Evolutionary conservation across 2,888 invertebrate genomes (phyloP).

Genomic region (Trichopoda pennipes): DNA sequence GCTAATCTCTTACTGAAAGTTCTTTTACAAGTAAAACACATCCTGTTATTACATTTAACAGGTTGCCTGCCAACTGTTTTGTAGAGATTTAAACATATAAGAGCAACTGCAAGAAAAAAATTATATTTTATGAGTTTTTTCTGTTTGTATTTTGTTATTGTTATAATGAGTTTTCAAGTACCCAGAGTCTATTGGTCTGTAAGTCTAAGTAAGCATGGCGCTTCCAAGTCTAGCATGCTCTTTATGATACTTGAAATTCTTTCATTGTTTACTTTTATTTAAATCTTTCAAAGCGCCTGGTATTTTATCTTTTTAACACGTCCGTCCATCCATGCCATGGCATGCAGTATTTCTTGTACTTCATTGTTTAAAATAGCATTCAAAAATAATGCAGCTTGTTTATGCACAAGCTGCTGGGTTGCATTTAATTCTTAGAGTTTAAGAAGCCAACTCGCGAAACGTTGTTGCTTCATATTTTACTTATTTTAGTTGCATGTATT

Average conservation of each 20-base stretch:
- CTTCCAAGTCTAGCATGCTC: constrained; percentile 68
- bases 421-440: constrained; percentile 30
- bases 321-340: constrained; percentile 3
- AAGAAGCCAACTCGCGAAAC: constrained; percentile 37
- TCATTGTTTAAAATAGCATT: constrained; percentile 39
- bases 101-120: background rate
- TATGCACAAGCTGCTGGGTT: background rate
- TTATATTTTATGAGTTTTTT: background rate
- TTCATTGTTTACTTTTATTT: constrained; percentile 62
- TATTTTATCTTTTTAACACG: constrained; percentile 28
- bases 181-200: constrained; percentile 53
- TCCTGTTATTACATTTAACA: constrained; percentile 50
- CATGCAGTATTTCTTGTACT: background rate
- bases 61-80: constrained; percentile 47
- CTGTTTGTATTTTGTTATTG: background rate
- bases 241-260: constrained; percentile 56
- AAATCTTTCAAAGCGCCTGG: constrained; percentile 62
- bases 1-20: constrained; percentile 45
- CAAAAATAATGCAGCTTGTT: constrained; percentile 38
- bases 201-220: constrained; percentile 64
- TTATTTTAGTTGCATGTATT: background rate
- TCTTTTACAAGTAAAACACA: constrained; percentile 46
- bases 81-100: constrained; percentile 30
- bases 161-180: constrained; percentile 28
- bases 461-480: constrained; percentile 19